Percentiles rank a stretch among this genome's conserved stretches.
Evolutionary conservation across 2,797 vertebrate species (phyloP).

Genomic region (Acanthornis magna): DNA sequence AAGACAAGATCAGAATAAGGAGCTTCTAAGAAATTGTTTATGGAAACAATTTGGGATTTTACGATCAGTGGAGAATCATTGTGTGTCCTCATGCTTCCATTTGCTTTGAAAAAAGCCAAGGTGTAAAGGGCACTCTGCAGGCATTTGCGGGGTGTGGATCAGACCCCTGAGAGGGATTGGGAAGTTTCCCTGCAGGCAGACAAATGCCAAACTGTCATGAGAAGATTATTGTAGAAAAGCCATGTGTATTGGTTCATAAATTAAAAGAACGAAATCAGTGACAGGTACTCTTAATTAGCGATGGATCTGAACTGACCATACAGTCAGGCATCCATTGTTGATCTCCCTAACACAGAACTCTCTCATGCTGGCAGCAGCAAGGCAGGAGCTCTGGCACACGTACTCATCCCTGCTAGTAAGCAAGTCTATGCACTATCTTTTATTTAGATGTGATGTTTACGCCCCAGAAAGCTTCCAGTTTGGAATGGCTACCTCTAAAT

Average conservation of each 20-base stretch:
- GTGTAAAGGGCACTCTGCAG: neutral
- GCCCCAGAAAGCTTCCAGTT: conserved; percentile 24
- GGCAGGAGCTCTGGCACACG: neutral
- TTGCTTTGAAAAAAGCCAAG: neutral
- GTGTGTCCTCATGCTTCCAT: neutral
- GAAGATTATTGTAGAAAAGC: neutral
- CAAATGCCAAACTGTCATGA: neutral
- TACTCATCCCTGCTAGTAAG: neutral
- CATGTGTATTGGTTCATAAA: neutral
- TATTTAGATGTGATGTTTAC: conserved; percentile 35
- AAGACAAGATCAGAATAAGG: neutral
- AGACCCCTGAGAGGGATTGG: neutral
- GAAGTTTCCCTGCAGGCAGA: neutral
- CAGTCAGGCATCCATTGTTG: neutral
- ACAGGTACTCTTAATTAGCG: neutral
- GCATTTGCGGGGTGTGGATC: neutral
- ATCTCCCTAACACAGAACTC: neutral
- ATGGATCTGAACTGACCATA: neutral
- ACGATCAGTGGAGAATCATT: neutral
- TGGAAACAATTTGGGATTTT: neutral
- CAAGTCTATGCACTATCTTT: neutral
- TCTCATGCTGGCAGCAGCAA: neutral
- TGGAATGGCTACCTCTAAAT: conserved; percentile 44
- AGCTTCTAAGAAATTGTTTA: neutral
- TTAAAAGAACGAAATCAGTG: neutral